Percentiles rank a stretch among this genome's conserved stretches.
Evolutionary conservation across 2,888 invertebrate genomes (phyloP).

Genomic region (Hyalella azteca): DNA sequence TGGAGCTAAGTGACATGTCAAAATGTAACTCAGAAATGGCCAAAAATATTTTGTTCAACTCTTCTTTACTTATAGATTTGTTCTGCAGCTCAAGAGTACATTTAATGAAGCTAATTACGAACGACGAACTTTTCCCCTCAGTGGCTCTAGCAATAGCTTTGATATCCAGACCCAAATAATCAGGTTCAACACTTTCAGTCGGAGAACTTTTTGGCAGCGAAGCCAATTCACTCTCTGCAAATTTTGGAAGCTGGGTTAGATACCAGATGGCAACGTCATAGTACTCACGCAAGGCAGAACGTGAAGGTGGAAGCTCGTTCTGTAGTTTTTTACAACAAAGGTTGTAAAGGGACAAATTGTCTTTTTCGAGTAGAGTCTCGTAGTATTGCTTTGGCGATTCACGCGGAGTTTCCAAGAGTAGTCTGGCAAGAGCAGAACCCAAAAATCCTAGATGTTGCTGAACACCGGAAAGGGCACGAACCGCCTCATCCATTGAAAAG

Average conservation of each 20-base stretch:
- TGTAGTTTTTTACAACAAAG: not conserved
- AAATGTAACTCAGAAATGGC: slow-evolving; percentile 13
- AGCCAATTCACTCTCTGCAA: not conserved
- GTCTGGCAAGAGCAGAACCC: not conserved
- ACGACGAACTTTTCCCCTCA: slow-evolving; percentile 2
- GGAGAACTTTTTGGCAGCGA: not conserved
- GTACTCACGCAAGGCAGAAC: not conserved
- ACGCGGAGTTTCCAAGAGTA: not conserved
- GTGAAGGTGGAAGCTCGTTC: not conserved
- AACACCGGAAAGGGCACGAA: not conserved
- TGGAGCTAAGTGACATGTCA: not conserved
- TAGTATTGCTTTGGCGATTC: not conserved
- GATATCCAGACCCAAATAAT: not conserved
- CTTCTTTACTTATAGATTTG: not conserved
- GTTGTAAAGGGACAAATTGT: not conserved
- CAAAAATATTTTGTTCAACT: not conserved
- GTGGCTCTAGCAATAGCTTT: slow-evolving; percentile 4
- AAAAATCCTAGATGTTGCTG: not conserved
- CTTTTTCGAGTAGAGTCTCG: not conserved
- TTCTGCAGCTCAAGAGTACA: not conserved
- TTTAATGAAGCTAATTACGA: not conserved
- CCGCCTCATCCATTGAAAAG: not conserved
- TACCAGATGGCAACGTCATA: not conserved
- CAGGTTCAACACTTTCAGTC: not conserved
- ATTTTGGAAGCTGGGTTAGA: not conserved